These are phyloP conservation scores for Peromyscus polionotus DNA, from an alignment of 2,113 vertebrate species.

Conservation along the genomic window DNA sequence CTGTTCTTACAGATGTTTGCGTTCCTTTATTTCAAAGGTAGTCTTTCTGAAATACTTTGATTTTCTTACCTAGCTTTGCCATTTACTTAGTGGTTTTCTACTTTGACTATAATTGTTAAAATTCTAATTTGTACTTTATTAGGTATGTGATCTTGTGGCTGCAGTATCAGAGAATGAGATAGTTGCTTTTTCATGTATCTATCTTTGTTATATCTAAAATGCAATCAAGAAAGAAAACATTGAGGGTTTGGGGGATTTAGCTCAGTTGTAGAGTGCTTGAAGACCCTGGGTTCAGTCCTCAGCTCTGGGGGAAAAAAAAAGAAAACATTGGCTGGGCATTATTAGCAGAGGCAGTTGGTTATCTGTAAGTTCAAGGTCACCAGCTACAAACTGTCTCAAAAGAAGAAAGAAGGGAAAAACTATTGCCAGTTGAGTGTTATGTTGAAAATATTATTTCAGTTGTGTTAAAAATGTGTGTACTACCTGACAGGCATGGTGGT, in stretches of 20 bases:
- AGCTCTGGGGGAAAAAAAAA: too few species aligned
- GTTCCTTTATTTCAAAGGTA: background rate
- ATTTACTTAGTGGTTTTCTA: constrained; percentile 6
- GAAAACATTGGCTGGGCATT: background rate
- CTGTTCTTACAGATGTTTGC: constrained; percentile 39
- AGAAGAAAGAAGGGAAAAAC: background rate
- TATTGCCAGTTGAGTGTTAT: background rate
- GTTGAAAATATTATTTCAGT: background rate
- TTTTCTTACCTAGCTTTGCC: background rate
- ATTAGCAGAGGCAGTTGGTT: background rate
- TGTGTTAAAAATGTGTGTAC: background rate
- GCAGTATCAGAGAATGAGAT: background rate
- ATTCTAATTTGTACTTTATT: constrained; percentile 35
- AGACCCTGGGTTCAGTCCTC: too few species aligned
- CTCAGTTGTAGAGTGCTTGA: too few species aligned
- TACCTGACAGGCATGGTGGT: background rate
- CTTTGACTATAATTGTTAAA: constrained; percentile 9
- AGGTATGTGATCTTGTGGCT: background rate
- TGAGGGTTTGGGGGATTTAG: too few species aligned
- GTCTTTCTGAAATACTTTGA: constrained; percentile 21
- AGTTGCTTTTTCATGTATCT: background rate
- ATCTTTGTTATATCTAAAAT: constrained; percentile 14
- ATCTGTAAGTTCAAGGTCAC: background rate
- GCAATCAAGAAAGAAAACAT: background rate
- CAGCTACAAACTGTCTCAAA: background rate